phyloP scores from a whole-genome alignment of 2,113 vertebrate genomes.

The Rhagologus leucostigma region DNA sequence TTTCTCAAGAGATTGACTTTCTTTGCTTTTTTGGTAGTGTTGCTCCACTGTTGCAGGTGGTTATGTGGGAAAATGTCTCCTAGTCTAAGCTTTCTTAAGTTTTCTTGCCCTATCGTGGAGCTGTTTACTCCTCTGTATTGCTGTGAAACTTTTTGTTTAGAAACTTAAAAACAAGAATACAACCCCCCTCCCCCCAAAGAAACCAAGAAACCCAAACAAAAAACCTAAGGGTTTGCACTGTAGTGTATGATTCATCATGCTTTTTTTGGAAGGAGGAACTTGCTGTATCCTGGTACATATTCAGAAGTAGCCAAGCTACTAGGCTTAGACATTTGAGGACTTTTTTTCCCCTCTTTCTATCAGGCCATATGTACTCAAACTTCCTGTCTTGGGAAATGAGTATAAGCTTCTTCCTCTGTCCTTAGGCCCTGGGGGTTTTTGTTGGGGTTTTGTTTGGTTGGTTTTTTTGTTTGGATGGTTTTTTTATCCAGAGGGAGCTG shows the following conservation, averaged over 20 bases:
- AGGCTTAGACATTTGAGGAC: not conserved
- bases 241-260: not conserved
- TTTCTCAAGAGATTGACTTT: not conserved
- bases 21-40: not conserved
- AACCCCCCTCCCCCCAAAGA: not conserved
- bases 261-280: constrained; percentile 14
- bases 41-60: not conserved
- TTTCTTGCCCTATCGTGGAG: not conserved
- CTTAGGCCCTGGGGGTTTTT: not conserved
- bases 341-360: not conserved
- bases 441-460: not conserved
- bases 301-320: not conserved
- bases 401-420: not conserved
- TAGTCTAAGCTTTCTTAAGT: not conserved
- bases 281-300: not conserved
- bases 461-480: not conserved
- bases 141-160: not conserved
- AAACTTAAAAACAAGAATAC: not conserved
- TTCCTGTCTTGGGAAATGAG: constrained; percentile 2
- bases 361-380: not conserved
- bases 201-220: not conserved
- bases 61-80: not conserved
- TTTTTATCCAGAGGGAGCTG: not conserved
- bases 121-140: not conserved
- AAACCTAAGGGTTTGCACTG: not conserved